A percentile compares a stretch with the other conserved stretches of the same genome.
Evolutionary conservation across 2,797 vertebrate species (phyloP).

Genomic region (Oceanodroma leucorhoa): DNA sequence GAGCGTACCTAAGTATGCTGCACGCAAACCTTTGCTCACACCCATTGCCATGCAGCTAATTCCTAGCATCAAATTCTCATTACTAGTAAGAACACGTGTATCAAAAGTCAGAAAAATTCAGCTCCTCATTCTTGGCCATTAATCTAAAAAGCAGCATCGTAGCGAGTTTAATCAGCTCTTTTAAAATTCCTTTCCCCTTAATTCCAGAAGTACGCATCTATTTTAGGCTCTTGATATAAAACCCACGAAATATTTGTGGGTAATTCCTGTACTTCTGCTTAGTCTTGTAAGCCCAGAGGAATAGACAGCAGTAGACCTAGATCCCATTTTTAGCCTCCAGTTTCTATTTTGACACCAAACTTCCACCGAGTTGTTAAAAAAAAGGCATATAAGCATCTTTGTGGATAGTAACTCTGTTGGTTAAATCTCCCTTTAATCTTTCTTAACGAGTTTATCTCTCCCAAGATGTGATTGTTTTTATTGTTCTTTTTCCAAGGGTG

Average conservation of each 20-base stretch:
- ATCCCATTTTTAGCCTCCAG: constrained; percentile 11
- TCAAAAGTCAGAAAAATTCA: neutral
- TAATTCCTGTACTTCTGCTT: constrained; percentile 1
- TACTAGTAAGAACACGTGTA: neutral
- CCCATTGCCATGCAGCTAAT: neutral
- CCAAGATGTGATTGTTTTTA: neutral
- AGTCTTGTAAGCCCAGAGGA: neutral
- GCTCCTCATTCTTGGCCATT: neutral
- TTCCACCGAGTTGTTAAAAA: neutral
- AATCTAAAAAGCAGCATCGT: neutral
- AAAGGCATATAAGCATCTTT: neutral
- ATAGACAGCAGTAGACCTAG: neutral
- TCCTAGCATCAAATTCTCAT: neutral
- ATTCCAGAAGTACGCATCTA: neutral
- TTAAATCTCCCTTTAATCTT: constrained; percentile 12
- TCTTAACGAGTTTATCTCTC: neutral
- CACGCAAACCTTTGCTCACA: neutral
- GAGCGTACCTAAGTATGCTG: neutral
- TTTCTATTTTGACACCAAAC: constrained; percentile 9
- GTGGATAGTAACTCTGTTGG: neutral
- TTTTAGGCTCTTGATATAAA: constrained; percentile 21
- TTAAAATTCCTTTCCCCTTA: constrained; percentile 11
- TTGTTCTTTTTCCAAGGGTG: neutral
- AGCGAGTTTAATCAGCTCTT: neutral
- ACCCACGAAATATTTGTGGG: constrained; percentile 7